A percentile compares a stretch with the other conserved stretches of the same genome.
These are phyloP conservation scores for Rhinolophus ferrumequinum DNA, from an alignment of 2,113 vertebrate genomes.

Conservation along the genomic window DNA sequence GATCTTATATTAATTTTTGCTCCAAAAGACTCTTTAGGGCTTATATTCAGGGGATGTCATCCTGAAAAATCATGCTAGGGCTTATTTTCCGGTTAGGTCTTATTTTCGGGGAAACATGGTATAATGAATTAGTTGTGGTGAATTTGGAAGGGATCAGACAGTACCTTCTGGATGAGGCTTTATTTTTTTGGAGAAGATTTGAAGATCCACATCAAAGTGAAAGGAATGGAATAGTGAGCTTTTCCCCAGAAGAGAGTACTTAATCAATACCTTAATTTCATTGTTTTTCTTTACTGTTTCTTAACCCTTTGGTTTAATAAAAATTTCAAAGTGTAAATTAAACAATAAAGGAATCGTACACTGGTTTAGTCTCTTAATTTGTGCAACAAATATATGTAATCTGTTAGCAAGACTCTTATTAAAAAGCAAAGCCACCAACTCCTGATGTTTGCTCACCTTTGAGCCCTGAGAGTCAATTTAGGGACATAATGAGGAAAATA, in stretches of 20 bases:
- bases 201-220: background rate
- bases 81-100: no score
- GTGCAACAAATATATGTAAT: background rate
- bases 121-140: background rate
- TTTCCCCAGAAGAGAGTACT: background rate
- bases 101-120: no score
- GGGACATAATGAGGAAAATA: background rate
- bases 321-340: background rate
- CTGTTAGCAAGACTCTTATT: background rate
- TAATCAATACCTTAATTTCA: background rate
- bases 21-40: no score
- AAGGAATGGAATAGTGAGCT: background rate
- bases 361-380: background rate
- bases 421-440: background rate
- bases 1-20: no score
- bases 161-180: background rate
- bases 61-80: no score
- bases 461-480: background rate
- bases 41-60: no score
- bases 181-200: background rate
- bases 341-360: background rate
- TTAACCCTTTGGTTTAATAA: background rate
- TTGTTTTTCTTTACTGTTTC: background rate
- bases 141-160: background rate
- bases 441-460: background rate